These are phyloP conservation scores for Cossypha niveicapilla DNA, from an alignment of 2,797 vertebrate genomes.

Conservation along the genomic window DNA sequence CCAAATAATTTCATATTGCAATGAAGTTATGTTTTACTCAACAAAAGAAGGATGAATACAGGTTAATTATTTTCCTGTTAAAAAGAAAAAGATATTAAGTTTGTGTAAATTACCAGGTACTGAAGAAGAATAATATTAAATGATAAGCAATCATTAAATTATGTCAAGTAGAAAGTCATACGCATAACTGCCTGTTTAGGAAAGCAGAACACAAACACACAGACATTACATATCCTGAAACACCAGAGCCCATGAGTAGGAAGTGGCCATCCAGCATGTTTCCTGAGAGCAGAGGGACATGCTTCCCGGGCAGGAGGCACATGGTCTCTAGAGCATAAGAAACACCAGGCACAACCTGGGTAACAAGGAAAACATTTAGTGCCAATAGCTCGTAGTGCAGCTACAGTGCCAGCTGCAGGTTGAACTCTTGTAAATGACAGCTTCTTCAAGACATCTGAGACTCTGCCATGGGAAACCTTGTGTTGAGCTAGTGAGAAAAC, in stretches of 20 bases:
- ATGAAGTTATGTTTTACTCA: background rate
- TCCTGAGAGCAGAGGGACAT: background rate
- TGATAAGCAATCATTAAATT: background rate
- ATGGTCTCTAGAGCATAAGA: background rate
- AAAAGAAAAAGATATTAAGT: background rate
- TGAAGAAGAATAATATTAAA: background rate
- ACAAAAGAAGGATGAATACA: background rate
- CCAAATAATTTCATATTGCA: background rate
- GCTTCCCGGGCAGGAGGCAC: background rate
- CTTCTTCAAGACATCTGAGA: background rate
- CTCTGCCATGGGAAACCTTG: background rate
- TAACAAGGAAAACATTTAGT: background rate
- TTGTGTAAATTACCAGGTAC: background rate
- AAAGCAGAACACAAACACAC: background rate
- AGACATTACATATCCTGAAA: background rate
- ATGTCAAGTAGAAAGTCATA: background rate
- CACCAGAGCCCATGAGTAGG: background rate
- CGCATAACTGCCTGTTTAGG: background rate
- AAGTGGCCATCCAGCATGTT: fast-evolving
- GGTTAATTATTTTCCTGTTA: background rate
- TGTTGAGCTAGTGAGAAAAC: background rate
- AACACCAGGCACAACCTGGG: too few relatives aligned
- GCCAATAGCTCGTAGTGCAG: background rate
- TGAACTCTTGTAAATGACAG: background rate
- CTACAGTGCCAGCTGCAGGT: background rate